Percentiles rank a stretch among this genome's conserved stretches.
These are phyloP conservation scores for Pseudomyrmex sp. DNA, from an alignment of 1,140 invertebrate species.

Conservation along the genomic window DNA sequence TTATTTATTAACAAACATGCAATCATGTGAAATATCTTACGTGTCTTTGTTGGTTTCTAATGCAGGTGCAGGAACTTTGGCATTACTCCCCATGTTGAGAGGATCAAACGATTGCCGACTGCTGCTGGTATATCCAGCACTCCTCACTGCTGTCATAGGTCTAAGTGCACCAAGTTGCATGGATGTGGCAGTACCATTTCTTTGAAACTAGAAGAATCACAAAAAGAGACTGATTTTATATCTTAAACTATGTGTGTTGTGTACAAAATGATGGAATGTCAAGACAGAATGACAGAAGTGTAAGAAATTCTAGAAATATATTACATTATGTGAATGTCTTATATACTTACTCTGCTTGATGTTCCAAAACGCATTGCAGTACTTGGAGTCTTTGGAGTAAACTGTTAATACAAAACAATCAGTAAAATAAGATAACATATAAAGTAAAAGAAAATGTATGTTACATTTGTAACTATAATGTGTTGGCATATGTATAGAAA, in stretches of 20 bases:
- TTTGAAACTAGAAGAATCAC: constrained; percentile 77
- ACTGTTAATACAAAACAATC: constrained; percentile 67
- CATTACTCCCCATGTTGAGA: constrained; percentile 88
- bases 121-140: constrained; percentile 96
- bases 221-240: background rate
- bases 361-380: constrained; percentile 85
- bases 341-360: constrained; percentile 82
- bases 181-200: constrained; percentile 72
- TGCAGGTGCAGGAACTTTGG: constrained; percentile 84
- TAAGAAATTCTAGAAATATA: no score
- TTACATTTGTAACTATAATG: no score
- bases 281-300: no score
- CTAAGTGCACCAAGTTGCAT: constrained; percentile 84
- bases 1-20: background rate
- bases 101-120: constrained; percentile 90
- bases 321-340: background rate
- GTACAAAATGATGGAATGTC: background rate
- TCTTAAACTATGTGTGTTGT: background rate
- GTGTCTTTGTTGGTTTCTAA: constrained; percentile 90
- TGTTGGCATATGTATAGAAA: no score
- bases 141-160: constrained; percentile 98
- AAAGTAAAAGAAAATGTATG: constrained; percentile 3
- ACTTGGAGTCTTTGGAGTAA: constrained; percentile 82
- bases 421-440: constrained; percentile 11
- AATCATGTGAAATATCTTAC: constrained; percentile 82